A percentile compares a stretch with the other conserved stretches of the same genome.
These are phyloP conservation scores for Chaenodraco wilsoni DNA, from an alignment of 2,797 vertebrate genomes.

Conservation along the genomic window DNA sequence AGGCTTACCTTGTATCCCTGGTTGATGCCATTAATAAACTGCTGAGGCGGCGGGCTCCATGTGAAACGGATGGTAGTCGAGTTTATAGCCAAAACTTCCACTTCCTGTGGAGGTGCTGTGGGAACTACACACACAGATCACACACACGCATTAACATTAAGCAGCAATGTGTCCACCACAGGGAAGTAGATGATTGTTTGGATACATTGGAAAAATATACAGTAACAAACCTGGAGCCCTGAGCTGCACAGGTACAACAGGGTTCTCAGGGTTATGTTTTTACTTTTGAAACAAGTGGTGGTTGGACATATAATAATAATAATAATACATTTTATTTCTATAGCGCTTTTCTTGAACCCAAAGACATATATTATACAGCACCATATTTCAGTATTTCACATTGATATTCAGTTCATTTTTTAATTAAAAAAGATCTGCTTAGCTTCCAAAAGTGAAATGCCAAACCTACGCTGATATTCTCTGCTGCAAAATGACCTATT, in stretches of 20 bases:
- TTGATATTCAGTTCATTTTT: conserved; percentile 43
- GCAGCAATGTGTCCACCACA: conserved; percentile 13
- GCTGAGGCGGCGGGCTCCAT: conserved; percentile 95
- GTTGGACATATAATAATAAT: conserved; percentile 4
- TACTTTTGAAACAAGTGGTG: conserved; percentile 17
- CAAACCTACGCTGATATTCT: conserved; percentile 42
- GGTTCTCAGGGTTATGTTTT: conserved; percentile 7
- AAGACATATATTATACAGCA: conserved; percentile 21
- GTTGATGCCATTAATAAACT: conserved; percentile 97
- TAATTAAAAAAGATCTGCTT: conserved; percentile 57
- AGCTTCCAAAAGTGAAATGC: conserved; percentile 65
- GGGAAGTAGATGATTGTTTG: conserved; percentile 17
- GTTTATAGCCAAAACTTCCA: conserved; percentile 89
- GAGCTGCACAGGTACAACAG: conserved; percentile 7
- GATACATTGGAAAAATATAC: not conserved
- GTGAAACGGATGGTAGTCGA: conserved; percentile 92
- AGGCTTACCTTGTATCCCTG: conserved; percentile 95
- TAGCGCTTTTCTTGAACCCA: too few relatives aligned
- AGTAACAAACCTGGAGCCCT: not conserved
- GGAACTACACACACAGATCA: conserved; percentile 84
- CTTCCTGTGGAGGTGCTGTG: conserved; percentile 93
- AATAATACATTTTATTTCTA: too few relatives aligned
- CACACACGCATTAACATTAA: conserved; percentile 22
- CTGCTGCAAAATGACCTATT: conserved; percentile 49
- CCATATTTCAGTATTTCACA: conserved; percentile 48